Base-by-base conservation (phyloP, 2,797 vertebrate genomes). In the Pampus argenteus region DNA sequence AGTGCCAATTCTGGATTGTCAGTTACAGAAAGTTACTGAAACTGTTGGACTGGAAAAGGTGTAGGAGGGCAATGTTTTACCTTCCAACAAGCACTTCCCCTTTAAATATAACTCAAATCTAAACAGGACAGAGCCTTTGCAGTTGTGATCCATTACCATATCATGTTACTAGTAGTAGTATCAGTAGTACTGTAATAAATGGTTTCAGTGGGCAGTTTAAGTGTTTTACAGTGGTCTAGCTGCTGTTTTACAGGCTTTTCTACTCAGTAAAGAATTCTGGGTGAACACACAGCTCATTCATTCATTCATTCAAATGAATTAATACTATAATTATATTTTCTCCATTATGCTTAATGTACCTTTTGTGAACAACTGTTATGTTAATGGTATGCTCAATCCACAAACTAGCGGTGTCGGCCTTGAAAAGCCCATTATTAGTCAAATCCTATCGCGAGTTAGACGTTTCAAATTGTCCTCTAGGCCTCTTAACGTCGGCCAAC, bases 401-500 rank as follows among this genome's bases (percentile, higher is more conserved):
- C 71, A 79, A 85, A 74, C 40, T 56, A 69, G 74, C 48, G 42
- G 26, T 58, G 45, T 31, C 1, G 10, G 40, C 52, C 11, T 44
- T 11, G 5, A 74, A 67, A 82, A 51, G 14, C 0, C 63, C 23
- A 2, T 60, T 51, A 77, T 76, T 40, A 63, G 71, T 81, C 75
- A 76, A 66, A 69, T 66, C 64, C 63, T 34, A 40, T 74, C 71
- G 60, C 29, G 36, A 73, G 59, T 42, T 50, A 69, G 73, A 76
- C 20, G 5, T 68, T 60, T 80, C 23, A 73, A 55, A 65, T 51
- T 8, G 4, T 45, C 29, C 51, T 74, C 26, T 10, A 22, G 77
- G 65, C 58, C 78, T 66, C 61, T 72, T 70, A 50, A 45, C 31
- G 36, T 70, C 42, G 55, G 59, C 66, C 42, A 65, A 75, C 52